These are phyloP conservation scores for Tenebrio molitor DNA, from an alignment of 1,140 invertebrate genomes.

Conservation along the genomic window DNA sequence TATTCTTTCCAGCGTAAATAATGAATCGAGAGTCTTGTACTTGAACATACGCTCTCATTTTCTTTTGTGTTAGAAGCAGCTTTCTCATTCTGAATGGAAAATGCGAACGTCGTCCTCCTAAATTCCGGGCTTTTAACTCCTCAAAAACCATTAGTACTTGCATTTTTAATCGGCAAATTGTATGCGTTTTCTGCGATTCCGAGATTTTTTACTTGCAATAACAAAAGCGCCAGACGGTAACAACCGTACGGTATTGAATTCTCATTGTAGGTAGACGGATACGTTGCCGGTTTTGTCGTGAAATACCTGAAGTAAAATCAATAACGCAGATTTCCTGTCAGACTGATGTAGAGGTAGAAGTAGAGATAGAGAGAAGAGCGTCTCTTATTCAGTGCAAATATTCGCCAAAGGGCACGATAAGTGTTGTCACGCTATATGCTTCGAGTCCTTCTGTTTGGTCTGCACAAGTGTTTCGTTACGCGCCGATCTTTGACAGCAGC, in stretches of 20 bases:
- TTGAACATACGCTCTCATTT: too few species aligned
- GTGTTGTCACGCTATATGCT: background rate
- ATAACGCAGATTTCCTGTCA: constrained; percentile 42
- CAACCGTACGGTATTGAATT: constrained; percentile 23
- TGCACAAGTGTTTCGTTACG: constrained; percentile 13
- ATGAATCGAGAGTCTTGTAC: too few species aligned
- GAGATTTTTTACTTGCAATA: background rate
- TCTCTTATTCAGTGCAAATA: constrained; percentile 30
- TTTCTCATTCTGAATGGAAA: too few species aligned
- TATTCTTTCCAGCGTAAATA: too few species aligned
- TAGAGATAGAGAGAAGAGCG: constrained; percentile 27
- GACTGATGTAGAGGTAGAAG: constrained; percentile 19
- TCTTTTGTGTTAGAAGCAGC: too few species aligned
- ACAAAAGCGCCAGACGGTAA: background rate
- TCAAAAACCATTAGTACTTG: background rate
- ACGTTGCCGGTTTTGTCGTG: constrained; percentile 42
- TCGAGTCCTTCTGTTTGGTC: background rate
- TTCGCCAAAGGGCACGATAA: constrained; percentile 22
- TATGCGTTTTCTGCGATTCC: background rate
- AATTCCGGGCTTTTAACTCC: constrained; percentile 1
- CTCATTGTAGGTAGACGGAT: constrained; percentile 34
- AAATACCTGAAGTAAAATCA: constrained; percentile 45
- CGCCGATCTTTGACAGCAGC: background rate
- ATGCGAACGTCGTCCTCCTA: too few species aligned
- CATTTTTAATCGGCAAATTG: background rate